Evolutionary conservation across 1,140 invertebrate species (phyloP).

Genomic region (Heterodera carotae): DNA sequence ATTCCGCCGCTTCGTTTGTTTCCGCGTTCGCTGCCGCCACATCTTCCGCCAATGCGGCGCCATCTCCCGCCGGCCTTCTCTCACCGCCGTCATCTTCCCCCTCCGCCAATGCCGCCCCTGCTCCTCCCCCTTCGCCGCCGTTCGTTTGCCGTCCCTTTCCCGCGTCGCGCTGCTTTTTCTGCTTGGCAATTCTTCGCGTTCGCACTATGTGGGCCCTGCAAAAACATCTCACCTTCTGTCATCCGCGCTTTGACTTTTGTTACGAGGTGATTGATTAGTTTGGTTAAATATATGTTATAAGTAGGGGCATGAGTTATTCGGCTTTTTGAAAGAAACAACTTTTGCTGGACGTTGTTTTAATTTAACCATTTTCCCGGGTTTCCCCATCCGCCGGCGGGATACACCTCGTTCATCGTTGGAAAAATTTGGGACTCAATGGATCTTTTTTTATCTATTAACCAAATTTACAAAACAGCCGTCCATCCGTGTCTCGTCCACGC

Average conservation of each 20-base stretch:
- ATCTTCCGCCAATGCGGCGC: too few species aligned
- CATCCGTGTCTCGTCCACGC: conserved; percentile 5
- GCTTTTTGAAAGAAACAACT: too few species aligned
- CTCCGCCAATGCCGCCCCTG: not conserved
- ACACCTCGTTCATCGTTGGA: too few species aligned
- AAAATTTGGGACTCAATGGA: too few species aligned
- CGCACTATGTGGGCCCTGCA: conserved; percentile 22
- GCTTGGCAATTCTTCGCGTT: conserved; percentile 25
- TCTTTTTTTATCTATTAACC: too few species aligned
- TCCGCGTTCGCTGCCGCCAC: too few species aligned
- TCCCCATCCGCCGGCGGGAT: too few species aligned
- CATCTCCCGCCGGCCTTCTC: not conserved
- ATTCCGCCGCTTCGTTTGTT: too few species aligned
- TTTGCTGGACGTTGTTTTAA: not conserved
- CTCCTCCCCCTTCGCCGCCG: not conserved
- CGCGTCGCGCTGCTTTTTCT: conserved; percentile 35
- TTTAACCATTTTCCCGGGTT: not conserved
- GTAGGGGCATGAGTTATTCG: too few species aligned
- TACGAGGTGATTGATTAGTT: too few species aligned
- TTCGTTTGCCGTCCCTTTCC: not conserved
- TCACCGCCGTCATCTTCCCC: not conserved
- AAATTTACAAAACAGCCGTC: too few species aligned
- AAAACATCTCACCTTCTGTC: conserved; percentile 29
- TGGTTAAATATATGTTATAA: too few species aligned
- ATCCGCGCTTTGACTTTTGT: conserved; percentile 34